Conservation (phyloP, 2,888 invertebrate genomes). For the Busseola fusca region DNA sequence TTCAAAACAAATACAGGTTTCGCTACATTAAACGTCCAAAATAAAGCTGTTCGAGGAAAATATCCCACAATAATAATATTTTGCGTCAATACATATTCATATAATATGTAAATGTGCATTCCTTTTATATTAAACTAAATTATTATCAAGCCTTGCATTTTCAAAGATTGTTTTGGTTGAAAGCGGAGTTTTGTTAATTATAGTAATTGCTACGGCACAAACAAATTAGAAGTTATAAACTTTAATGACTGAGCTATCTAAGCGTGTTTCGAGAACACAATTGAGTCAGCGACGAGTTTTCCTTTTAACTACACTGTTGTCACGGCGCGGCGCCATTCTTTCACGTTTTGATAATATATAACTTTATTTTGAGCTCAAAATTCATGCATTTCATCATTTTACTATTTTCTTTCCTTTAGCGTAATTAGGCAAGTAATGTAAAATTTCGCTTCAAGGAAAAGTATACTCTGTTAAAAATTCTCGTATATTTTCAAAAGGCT, state of each 20-base stretch:
- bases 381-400: conserved; percentile 10
- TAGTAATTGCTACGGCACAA: conserved; percentile 63
- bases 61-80: conserved; percentile 39
- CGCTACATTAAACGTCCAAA: conserved; percentile 23
- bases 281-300: conserved; percentile 53
- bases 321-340: conserved; percentile 39
- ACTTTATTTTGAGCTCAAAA: conserved; percentile 23
- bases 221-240: conserved; percentile 67
- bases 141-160: conserved; percentile 36
- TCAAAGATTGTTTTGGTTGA: conserved; percentile 55
- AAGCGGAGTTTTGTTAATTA: conserved; percentile 58
- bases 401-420: neutral
- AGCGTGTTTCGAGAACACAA: conserved; percentile 59
- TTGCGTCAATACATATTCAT: conserved; percentile 23
- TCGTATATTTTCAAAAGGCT: neutral
- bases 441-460: neutral
- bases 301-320: conserved; percentile 34
- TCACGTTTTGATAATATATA: conserved; percentile 44
- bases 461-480: neutral
- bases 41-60: conserved; percentile 38
- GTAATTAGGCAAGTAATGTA: neutral
- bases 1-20: conserved; percentile 45
- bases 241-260: conserved; percentile 63
- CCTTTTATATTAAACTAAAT: conserved; percentile 33
- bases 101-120: conserved; percentile 49